Evolutionary conservation across 2,797 vertebrate species (phyloP), one percentile per base, ranked within the genome.

Genomic region (Uromys caudimaculatus): DNA sequence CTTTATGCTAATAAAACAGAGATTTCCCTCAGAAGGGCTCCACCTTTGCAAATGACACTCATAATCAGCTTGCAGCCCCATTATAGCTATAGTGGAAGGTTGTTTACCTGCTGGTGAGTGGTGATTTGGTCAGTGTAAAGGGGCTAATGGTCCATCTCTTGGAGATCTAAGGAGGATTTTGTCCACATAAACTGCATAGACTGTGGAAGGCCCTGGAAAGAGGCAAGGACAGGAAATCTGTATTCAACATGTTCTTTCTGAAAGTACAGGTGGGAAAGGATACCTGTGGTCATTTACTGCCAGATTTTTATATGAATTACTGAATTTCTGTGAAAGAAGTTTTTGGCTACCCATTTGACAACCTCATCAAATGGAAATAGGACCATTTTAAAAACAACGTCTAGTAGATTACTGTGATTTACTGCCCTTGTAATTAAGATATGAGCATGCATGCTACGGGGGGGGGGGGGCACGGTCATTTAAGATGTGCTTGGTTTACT

Each of bases 101-200:
- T 98, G 97, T 93, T 98, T 98, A 98, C 98, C 97, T 29, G 29
- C 94, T 97, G 94, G 97, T 98, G 98, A 98, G 96, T 98, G 97
- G 88, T 97, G 98, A 97, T 98, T 97, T 97, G 97, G 96, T 56
- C 79, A 32, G 84, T 87, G 44, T 94, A 95, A 97, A 97, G 96
- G 91, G 78, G 77, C 94, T 98, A 98, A 97, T 90, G 91, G 96
- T 82, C 92, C 92, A 97, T 97, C 93, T 91, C 95, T 97, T 95
- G 89, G 94, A 97, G 98, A 95, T 97, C 58, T 60, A 97, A 97
- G 92, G 79, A 90, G 90, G 97, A 97, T 97, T 96, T 92, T 97
- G 89, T 95, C 89, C 95, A 92, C 96, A 85, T 79, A 96, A 97
- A 97, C 75, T 92, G 78, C 58, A 95, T 97, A 95, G 56, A 97